These are phyloP conservation scores for Psammodynastes pulverulentus DNA, from an alignment of 2,113 vertebrate species.

Conservation along the genomic window DNA sequence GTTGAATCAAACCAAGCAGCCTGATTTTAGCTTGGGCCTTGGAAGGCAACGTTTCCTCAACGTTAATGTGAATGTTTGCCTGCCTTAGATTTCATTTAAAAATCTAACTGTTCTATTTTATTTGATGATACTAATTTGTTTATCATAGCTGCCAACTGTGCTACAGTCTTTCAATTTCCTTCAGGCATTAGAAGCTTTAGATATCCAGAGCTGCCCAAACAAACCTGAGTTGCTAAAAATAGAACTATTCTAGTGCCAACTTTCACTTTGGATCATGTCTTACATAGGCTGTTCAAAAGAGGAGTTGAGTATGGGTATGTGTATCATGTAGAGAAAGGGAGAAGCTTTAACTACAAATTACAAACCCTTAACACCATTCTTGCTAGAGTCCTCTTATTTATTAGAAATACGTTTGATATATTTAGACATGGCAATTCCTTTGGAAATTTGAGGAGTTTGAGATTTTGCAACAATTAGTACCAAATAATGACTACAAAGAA, in stretches of 20 bases:
- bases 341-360: not conserved
- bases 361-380: not conserved
- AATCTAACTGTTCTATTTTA: not conserved
- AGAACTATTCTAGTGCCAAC: not conserved
- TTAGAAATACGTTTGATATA: not conserved
- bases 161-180: slow-evolving; percentile 9
- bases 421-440: not conserved
- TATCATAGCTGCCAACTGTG: not conserved
- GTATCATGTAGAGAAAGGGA: not conserved
- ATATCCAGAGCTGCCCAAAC: slow-evolving; percentile 19
- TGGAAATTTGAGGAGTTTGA: not conserved
- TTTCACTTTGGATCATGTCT: slow-evolving; percentile 15
- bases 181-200: not conserved
- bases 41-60: not conserved
- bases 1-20: not conserved
- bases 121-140: not conserved
- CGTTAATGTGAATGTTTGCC: not conserved
- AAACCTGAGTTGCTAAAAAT: slow-evolving; percentile 25
- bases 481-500: not conserved
- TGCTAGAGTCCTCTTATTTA: not conserved
- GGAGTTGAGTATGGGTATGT: not conserved
- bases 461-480: not conserved
- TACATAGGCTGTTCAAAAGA: not conserved
- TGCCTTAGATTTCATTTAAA: not conserved
- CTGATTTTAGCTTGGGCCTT: not conserved